phyloP scores from a whole-genome alignment of 1,140 invertebrate species.

The Protaetia brevitarsis region DNA sequence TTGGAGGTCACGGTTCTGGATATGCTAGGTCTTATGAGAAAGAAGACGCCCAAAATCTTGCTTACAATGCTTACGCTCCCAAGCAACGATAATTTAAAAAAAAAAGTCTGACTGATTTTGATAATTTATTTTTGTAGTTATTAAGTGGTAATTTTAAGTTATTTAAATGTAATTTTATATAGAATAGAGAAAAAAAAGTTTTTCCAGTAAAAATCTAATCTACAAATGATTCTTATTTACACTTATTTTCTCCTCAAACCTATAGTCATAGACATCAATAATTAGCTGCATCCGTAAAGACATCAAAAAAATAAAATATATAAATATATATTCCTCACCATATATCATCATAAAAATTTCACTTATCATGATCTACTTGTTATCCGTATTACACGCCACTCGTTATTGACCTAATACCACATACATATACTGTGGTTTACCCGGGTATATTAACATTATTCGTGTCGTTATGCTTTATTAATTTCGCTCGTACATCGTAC shows the following conservation, averaged over 20 bases:
- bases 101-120: slow-evolving; percentile 2
- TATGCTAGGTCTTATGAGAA: slow-evolving; percentile 68
- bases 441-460: no score
- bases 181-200: slow-evolving; percentile 1
- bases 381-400: neutral
- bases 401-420: no score
- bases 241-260: no score
- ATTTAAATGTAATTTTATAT: slow-evolving; percentile 8
- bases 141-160: neutral
- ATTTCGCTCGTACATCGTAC: no score
- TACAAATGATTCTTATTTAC: no score
- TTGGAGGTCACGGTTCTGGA: slow-evolving; percentile 62
- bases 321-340: no score
- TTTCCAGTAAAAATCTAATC: slow-evolving; percentile 2
- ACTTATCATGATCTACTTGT: slow-evolving; percentile 5
- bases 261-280: no score
- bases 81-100: slow-evolving; percentile 4
- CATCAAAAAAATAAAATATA: no score
- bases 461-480: no score
- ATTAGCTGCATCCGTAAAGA: no score
- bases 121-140: slow-evolving; percentile 20
- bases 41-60: slow-evolving; percentile 58
- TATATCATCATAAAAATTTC: neutral
- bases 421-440: no score
- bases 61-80: slow-evolving; percentile 61